Evolutionary conservation across 1,140 invertebrate genomes (phyloP).

Genomic region (Macrobrachium nipponense): DNA sequence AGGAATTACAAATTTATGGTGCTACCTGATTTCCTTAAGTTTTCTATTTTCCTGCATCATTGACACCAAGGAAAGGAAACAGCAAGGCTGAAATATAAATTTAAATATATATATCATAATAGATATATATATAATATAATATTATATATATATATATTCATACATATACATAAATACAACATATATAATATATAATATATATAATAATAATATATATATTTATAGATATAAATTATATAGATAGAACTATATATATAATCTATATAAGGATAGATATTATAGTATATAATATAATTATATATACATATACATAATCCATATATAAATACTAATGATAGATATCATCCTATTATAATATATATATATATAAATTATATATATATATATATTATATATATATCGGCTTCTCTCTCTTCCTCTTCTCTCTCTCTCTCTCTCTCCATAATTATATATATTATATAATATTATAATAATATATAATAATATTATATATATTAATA

Average conservation of each 20-base stretch:
- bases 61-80: not conserved
- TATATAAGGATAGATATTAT: too few relatives aligned
- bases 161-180: constrained; percentile 31
- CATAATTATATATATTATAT: too few relatives aligned
- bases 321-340: not conserved
- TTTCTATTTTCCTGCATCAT: too few relatives aligned
- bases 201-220: constrained; percentile 46
- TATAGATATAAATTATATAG: constrained; percentile 44
- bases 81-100: constrained; percentile 5
- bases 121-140: constrained; percentile 5
- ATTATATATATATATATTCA: constrained; percentile 28
- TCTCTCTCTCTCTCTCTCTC: too few relatives aligned
- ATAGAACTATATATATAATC: constrained; percentile 41
- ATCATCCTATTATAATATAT: constrained; percentile 40
- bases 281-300: constrained; percentile 24
- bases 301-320: constrained; percentile 19
- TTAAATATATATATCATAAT: constrained; percentile 5
- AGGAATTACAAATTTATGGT: too few relatives aligned
- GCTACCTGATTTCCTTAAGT: too few relatives aligned
- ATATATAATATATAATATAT: constrained; percentile 46
- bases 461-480: too few relatives aligned
- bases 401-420: too few relatives aligned
- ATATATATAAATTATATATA: constrained; percentile 45
- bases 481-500: too few relatives aligned
- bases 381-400: constrained; percentile 47